These are phyloP conservation scores for Myoxocephalus aenaeus DNA, from an alignment of 2,797 vertebrate species.

Conservation along the genomic window DNA sequence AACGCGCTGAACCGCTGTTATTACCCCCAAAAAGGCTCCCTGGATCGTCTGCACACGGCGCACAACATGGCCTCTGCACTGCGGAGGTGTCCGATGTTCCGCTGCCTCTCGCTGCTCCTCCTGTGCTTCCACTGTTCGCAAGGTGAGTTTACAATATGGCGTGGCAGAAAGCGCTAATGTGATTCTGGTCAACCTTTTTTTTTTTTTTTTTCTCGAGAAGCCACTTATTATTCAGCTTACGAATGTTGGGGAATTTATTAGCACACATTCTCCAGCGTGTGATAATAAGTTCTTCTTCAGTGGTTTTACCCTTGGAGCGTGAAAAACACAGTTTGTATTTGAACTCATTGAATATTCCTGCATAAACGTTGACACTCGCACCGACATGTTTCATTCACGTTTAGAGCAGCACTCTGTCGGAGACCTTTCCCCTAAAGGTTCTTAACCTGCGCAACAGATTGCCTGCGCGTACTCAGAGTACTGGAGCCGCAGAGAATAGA, in stretches of 20 bases:
- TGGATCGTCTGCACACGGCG: conserved; percentile 63
- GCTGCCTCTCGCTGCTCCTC: conserved; percentile 76
- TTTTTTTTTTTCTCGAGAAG: conserved; percentile 5
- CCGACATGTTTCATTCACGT: conserved; percentile 26
- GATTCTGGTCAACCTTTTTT: conserved; percentile 55
- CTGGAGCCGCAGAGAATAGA: conserved; percentile 11
- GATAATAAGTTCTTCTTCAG: conserved; percentile 42
- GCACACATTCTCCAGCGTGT: conserved; percentile 5
- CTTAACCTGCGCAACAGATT: conserved; percentile 27
- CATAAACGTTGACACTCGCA: not conserved
- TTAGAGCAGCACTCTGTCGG: conserved; percentile 13
- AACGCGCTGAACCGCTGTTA: conserved; percentile 46
- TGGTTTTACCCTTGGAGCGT: conserved; percentile 62
- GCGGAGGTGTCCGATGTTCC: conserved; percentile 76
- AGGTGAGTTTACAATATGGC: too few species aligned
- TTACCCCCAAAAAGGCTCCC: conserved; percentile 58
- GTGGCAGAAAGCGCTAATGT: conserved; percentile 33
- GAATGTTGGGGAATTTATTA: conserved; percentile 67
- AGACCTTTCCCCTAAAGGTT: conserved; percentile 24
- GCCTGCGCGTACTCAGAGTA: conserved; percentile 28
- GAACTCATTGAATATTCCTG: conserved; percentile 42
- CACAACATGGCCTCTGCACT: conserved; percentile 79
- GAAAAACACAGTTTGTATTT: conserved; percentile 34
- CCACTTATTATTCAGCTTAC: conserved; percentile 61
- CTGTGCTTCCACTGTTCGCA: conserved; percentile 76